phyloP scores from a whole-genome alignment of 2,113 vertebrate genomes.

The Solea senegalensis region DNA sequence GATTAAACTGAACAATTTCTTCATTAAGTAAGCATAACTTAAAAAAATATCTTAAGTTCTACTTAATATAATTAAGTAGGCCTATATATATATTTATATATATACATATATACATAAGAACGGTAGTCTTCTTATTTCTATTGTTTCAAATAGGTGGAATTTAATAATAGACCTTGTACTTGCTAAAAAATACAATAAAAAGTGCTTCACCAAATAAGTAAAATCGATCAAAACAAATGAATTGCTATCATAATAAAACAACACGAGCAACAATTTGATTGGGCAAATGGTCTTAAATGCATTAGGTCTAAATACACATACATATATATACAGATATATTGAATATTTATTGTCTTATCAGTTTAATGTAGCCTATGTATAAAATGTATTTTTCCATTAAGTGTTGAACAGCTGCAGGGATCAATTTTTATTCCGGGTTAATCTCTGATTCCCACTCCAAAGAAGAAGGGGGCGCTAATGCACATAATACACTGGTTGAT shows the following conservation, averaged over 20 bases:
- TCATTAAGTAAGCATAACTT: not conserved
- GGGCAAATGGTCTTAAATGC: not conserved
- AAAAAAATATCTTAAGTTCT: not conserved
- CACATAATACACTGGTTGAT: too few relatives aligned
- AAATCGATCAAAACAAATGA: not conserved
- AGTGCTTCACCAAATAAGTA: too few relatives aligned
- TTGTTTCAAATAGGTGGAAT: not conserved
- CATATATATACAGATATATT: not conserved
- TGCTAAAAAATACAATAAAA: not conserved
- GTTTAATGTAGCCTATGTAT: too few relatives aligned
- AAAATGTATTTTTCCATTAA: too few relatives aligned
- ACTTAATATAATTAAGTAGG: not conserved
- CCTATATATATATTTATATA: too few relatives aligned
- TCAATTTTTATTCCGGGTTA: too few relatives aligned
- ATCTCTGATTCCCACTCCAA: too few relatives aligned
- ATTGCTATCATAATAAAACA: not conserved
- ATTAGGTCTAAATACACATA: not conserved
- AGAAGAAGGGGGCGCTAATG: too few relatives aligned
- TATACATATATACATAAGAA: too few relatives aligned
- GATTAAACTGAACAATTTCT: not conserved
- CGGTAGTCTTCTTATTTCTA: too few relatives aligned
- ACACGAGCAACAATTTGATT: not conserved
- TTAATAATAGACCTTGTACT: not conserved
- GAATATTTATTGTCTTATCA: not conserved
- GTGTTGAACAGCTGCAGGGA: too few relatives aligned